phyloP scores from a whole-genome alignment of 2,113 vertebrate species.

The Nerophis ophidion region DNA sequence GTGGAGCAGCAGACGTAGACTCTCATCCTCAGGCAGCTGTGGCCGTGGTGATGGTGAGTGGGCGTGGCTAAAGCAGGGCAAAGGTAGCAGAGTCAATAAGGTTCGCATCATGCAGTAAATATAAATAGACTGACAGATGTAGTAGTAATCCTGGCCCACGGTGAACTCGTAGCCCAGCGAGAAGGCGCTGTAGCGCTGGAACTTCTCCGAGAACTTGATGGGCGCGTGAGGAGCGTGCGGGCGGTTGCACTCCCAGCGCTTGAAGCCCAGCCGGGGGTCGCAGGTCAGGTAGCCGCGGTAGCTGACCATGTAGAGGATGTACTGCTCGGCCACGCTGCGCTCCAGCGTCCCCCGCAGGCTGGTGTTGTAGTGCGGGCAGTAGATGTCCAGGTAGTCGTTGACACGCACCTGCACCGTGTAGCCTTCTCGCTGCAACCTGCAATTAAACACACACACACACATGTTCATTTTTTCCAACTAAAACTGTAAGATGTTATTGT shows the following conservation, averaged over 20 bases:
- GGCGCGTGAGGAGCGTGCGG: slow-evolving; percentile 89
- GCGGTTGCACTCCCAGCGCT: slow-evolving; percentile 96
- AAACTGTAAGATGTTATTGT: no score
- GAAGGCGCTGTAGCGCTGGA: slow-evolving; percentile 97
- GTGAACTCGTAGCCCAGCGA: slow-evolving; percentile 95
- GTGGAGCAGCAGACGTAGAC: slow-evolving; percentile 93
- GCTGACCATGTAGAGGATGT: slow-evolving; percentile 95
- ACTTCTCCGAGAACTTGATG: slow-evolving; percentile 99
- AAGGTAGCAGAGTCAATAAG: not conserved
- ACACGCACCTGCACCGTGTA: slow-evolving; percentile 94
- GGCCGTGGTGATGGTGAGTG: slow-evolving; percentile 86
- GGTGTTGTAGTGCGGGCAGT: slow-evolving; percentile 91
- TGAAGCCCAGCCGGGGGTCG: slow-evolving; percentile 87
- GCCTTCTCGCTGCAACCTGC: slow-evolving; percentile 83
- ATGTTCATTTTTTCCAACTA: no score
- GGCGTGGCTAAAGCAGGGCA: slow-evolving; percentile 77
- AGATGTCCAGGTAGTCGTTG: slow-evolving; percentile 96
- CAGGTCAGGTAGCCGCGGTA: slow-evolving; percentile 85
- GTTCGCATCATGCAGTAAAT: no score
- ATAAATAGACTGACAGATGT: slow-evolving; percentile 77
- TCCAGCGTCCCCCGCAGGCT: slow-evolving; percentile 72
- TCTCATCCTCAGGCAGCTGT: slow-evolving; percentile 91
- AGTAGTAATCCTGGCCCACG: slow-evolving; percentile 94
- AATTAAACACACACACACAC: not conserved
- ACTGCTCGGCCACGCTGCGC: slow-evolving; percentile 81